phyloP scores from a whole-genome alignment of 2,888 invertebrate species.

The Drosophila neotestacea region DNA sequence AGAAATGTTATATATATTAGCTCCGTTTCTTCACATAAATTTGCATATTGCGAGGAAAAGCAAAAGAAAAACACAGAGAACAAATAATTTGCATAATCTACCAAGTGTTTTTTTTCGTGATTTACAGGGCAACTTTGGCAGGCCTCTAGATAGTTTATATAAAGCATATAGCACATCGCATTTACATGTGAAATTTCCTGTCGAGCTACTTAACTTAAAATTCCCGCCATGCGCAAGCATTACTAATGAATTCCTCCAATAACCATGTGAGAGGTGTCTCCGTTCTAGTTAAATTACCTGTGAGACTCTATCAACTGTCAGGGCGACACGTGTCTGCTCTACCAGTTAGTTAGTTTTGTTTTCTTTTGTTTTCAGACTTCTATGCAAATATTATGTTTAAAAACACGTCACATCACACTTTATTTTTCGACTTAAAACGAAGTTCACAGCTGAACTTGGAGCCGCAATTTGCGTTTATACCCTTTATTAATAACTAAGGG shows the following conservation, averaged over 20 bases:
- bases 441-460: conserved; percentile 18
- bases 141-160: background rate
- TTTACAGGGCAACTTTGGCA: conserved; percentile 10
- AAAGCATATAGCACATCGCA: conserved; percentile 5
- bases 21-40: conserved; percentile 11
- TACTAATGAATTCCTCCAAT: conserved; percentile 30
- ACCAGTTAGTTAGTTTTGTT: conserved; percentile 1
- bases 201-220: background rate
- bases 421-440: conserved; percentile 26
- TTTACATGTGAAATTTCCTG: conserved; percentile 13
- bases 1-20: background rate
- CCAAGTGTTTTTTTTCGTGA: conserved; percentile 4
- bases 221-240: conserved; percentile 11
- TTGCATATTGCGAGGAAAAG: conserved; percentile 22
- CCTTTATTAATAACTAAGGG: background rate
- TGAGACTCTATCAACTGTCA: conserved; percentile 23
- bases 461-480: background rate
- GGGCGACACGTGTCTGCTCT: conserved; percentile 18
- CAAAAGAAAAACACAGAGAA: conserved; percentile 15
- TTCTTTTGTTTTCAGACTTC: conserved; percentile 9
- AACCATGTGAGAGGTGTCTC: conserved; percentile 13
- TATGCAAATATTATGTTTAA: conserved; percentile 40
- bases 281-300: conserved; percentile 18
- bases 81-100: conserved; percentile 47
- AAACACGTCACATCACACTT: conserved; percentile 27